phyloP scores from a whole-genome alignment of 2,888 invertebrate species.

The Helicoverpa assulta region DNA sequence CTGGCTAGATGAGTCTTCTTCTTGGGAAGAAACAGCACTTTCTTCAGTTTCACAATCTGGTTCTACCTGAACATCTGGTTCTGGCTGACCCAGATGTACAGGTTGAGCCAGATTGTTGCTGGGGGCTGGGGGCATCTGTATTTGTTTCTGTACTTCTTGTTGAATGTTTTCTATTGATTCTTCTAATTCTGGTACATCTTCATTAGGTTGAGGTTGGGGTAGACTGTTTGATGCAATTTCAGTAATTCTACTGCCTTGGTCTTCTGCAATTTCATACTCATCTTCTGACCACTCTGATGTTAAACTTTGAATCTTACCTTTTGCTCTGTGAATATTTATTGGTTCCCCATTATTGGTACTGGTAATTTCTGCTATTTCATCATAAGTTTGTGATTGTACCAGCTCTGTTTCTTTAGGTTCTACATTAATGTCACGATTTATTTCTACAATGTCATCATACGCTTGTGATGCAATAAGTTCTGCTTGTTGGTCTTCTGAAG shows the following conservation, averaged over 20 bases:
- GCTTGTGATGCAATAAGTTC: conserved; percentile 56
- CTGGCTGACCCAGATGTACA: no score
- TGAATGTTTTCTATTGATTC: conserved; percentile 88
- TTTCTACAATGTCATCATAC: conserved; percentile 58
- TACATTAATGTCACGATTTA: conserved; percentile 13
- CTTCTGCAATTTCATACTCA: conserved; percentile 70
- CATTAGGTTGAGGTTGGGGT: conserved; percentile 16
- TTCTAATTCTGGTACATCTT: conserved; percentile 71
- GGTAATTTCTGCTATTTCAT: conserved; percentile 55
- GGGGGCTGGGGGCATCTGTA: conserved; percentile 21
- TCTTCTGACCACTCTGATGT: conserved; percentile 84
- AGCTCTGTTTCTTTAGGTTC: conserved; percentile 25
- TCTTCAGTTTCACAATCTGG: conserved; percentile 60
- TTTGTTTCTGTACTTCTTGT: conserved; percentile 84
- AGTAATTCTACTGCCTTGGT: conserved; percentile 16
- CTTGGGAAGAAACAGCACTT: conserved; percentile 67
- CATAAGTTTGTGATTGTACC: conserved; percentile 59
- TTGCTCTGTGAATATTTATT: conserved; percentile 58
- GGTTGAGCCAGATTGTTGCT: no score
- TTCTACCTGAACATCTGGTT: conserved; percentile 6
- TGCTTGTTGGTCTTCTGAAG: conserved; percentile 32
- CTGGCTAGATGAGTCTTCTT: conserved; percentile 60
- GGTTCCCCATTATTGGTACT: conserved; percentile 37
- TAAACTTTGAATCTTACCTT: conserved; percentile 74
- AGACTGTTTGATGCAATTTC: conserved; percentile 13